Conservation (phyloP, 2,888 invertebrate genomes). For the Protonemura montana region DNA sequence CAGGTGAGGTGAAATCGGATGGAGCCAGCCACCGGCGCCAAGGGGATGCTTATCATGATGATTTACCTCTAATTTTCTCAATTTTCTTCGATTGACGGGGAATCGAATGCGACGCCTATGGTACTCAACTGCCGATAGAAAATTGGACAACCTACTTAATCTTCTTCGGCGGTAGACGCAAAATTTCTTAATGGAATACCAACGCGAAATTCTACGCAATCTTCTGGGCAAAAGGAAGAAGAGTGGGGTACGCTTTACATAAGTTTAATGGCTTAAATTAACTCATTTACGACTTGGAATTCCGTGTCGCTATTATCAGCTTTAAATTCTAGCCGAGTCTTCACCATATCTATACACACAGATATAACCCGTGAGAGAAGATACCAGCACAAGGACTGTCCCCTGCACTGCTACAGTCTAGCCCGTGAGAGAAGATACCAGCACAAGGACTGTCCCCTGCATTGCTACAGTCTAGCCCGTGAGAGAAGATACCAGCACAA, state of each 20-base stretch:
- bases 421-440: too few relatives aligned
- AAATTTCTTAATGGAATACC: background rate
- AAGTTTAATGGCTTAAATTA: slow-evolving; percentile 7
- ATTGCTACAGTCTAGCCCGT: too few relatives aligned
- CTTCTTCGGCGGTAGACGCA: background rate
- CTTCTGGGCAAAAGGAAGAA: background rate
- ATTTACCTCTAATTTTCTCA: background rate
- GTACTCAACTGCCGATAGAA: background rate
- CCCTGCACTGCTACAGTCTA: too few relatives aligned
- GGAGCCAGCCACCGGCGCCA: background rate
- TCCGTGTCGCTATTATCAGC: background rate
- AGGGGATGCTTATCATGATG: background rate
- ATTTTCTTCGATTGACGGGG: background rate
- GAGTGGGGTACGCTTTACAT: background rate
- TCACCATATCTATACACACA: too few relatives aligned
- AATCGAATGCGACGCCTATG: background rate
- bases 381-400: too few relatives aligned
- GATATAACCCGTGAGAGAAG: too few relatives aligned
- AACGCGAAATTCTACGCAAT: background rate
- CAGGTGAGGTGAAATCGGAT: background rate
- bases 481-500: too few relatives aligned
- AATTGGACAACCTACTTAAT: slow-evolving; percentile 12
- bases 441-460: too few relatives aligned
- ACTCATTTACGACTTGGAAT: slow-evolving; percentile 7
- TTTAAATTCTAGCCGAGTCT: background rate